Evolutionary conservation across 1,140 invertebrate genomes (phyloP), one percentile per base, ranked within the genome.

Genomic region (Drosophila repletoides): DNA sequence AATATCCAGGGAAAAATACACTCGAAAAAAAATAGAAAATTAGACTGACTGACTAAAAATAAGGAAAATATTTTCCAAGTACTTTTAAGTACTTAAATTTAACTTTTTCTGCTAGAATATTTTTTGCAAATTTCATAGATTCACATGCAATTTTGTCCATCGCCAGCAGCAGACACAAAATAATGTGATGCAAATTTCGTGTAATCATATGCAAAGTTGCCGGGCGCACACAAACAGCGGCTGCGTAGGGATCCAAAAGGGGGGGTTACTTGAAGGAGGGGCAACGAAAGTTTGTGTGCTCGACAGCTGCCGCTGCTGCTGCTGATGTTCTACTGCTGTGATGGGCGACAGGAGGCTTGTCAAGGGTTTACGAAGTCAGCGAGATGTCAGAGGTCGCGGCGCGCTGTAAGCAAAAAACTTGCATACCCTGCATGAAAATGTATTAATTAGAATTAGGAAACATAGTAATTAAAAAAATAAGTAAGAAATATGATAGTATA

Each of bases 131-230:
- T n/a, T n/a, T n/a, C n/a, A n/a, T n/a, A 26, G 10, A n/a, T n/a
- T n/a, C 21, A n/a, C 26, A 22, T 33, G 38, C n/a, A n/a, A n/a
- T n/a, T n/a, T n/a, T n/a, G n/a, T n/a, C 40, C 10, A 14, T 10
- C 19, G 34, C 31, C 55, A 28, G 45, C 26, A 36, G 24, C 70
- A 80, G 73, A 66, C 72, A 65, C 53, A 56, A 84, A 79, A 79
- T 83, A 83, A 84, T 83, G 77, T 58, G 60, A 83, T 83, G 77
- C 64, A 83, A 83, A 83, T 83, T 84, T 83, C 60, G 52, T 83
- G 74, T 83, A 83, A 83, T 83, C 79, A 84, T 84, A 83, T 83
- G 77, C 77, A 84, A 84, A 83, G 70, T 84, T 75, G 51, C 26
- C 48, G 7, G 58, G 46, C 52, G 53, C 36, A 33, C 24, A 66